phyloP scores from a whole-genome alignment of 2,797 vertebrate genomes.

The Phalloptychus januarius region DNA sequence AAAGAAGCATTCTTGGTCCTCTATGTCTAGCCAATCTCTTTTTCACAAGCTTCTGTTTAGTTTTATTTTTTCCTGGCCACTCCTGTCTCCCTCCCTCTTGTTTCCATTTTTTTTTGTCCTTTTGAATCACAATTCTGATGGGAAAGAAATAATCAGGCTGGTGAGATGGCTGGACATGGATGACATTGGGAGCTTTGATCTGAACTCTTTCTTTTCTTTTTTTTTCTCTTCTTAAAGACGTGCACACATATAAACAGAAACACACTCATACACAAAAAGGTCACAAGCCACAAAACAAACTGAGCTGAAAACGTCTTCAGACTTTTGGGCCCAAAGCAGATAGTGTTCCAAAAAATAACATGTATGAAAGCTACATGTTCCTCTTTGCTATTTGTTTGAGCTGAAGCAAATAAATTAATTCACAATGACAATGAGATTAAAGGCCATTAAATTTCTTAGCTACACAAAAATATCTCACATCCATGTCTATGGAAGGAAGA shows the following conservation, averaged over 20 bases:
- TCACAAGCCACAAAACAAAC: constrained; percentile 21
- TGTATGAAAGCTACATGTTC: neutral
- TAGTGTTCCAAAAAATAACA: neutral
- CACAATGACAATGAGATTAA: neutral
- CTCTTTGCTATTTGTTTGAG: neutral
- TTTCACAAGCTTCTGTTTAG: constrained; percentile 18
- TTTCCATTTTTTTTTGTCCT: constrained; percentile 35
- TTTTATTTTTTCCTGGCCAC: neutral
- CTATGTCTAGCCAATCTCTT: constrained; percentile 42
- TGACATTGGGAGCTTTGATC: constrained; percentile 60
- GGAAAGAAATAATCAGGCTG: constrained; percentile 55
- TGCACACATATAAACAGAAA: constrained; percentile 7
- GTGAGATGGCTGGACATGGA: constrained; percentile 50
- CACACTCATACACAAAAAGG: constrained; percentile 1
- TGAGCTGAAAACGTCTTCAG: constrained; percentile 32
- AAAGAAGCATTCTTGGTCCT: constrained; percentile 52
- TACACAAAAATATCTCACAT: neutral
- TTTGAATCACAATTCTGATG: constrained; percentile 58
- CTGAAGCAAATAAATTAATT: neutral
- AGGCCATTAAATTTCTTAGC: neutral
- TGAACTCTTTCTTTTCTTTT: constrained; percentile 35
- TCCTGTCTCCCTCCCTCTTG: constrained; percentile 4
- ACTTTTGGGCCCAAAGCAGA: constrained; percentile 6
- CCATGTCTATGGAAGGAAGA: neutral
- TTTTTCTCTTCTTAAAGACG: constrained; percentile 21